Base-by-base conservation (phyloP, 30 jellyfish, hydroid and myxozoan genomes). In the Morbakka virulenta region DNA sequence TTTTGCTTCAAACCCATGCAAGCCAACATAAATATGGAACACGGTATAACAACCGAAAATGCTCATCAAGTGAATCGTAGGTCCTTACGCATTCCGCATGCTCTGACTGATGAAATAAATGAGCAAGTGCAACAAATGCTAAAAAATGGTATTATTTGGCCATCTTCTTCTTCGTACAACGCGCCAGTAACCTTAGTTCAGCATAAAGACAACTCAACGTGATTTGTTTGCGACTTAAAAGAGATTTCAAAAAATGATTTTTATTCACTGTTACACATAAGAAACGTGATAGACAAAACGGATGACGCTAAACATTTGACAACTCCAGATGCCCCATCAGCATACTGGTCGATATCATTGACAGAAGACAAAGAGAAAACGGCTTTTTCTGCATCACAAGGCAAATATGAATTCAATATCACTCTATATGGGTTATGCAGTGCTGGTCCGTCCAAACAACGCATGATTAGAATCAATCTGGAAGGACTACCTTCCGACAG, bases 281-380 rank as follows among this genome's bases (percentile, higher is more conserved):
- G 83, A 41, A 91, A 84, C 57, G 86, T 67, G 32, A 27, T 84
- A 2, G 90, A 72, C 28, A 53, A 64, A 32, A 64, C 65, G 79
- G 67, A 57, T 21, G 85, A 79, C 33, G 81, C 70, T 24, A 32
- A 13, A 21, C 52, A 25, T 61, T 84, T 82, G 81, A 20, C 85
- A 2, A 73, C 85, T 32, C 87, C 63, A 12, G 87, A 75, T 25
- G 41, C 62, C 50, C 30, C 33, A 23, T 48, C 81, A 3, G 85
- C 72, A 27, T 73, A 73, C 28, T 73, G 85, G 85, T 50, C 35
- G 32, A 33, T 73, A 29, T 27, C 32, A 9, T 14, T 73, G 32
- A 4, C 51, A n/a, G 83, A 73, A 4, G 83, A 21, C 25, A 27
- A 21, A 3, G 85, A 48, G 28, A 51, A 34, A 27, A 73, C 85